Percentiles rank a stretch among this genome's conserved stretches.
These are phyloP conservation scores for Hirtodrosophila cameraria DNA, from an alignment of 2,888 invertebrate species.

Conservation along the genomic window DNA sequence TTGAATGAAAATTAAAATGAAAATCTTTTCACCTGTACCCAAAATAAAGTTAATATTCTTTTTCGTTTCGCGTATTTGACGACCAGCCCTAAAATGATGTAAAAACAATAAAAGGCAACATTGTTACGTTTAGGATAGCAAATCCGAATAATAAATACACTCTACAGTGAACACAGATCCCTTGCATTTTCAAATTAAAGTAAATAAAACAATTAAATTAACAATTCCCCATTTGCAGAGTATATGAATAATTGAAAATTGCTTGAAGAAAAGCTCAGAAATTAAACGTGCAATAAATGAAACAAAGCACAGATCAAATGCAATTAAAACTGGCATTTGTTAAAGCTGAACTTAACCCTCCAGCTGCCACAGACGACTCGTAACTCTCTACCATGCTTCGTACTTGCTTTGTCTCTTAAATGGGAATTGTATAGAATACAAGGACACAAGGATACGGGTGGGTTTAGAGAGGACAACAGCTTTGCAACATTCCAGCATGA, in stretches of 20 bases:
- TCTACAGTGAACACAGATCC: too few relatives aligned
- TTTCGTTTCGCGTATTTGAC: too few relatives aligned
- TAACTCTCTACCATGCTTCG: neutral
- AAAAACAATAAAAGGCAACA: constrained; percentile 7
- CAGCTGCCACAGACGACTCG: neutral
- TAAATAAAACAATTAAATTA: too few relatives aligned
- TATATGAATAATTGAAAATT: neutral
- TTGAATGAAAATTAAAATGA: constrained; percentile 26
- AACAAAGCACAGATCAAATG: constrained; percentile 51
- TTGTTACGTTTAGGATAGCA: neutral
- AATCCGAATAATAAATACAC: too few relatives aligned
- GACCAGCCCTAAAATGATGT: too few relatives aligned
- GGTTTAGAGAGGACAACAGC: neutral
- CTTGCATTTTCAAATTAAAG: too few relatives aligned
- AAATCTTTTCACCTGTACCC: constrained; percentile 4
- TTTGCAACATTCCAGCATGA: constrained; percentile 20
- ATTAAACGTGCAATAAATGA: constrained; percentile 57
- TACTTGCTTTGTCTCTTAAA: too few relatives aligned
- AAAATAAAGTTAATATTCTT: neutral
- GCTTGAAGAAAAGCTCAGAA: constrained; percentile 10
- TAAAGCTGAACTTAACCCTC: neutral
- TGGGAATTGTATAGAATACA: too few relatives aligned
- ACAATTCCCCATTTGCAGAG: neutral
- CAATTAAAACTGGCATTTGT: constrained; percentile 7
- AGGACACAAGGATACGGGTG: too few relatives aligned